Conservation (phyloP, 1,140 invertebrate genomes). For the Drosophila truncata region DNA sequence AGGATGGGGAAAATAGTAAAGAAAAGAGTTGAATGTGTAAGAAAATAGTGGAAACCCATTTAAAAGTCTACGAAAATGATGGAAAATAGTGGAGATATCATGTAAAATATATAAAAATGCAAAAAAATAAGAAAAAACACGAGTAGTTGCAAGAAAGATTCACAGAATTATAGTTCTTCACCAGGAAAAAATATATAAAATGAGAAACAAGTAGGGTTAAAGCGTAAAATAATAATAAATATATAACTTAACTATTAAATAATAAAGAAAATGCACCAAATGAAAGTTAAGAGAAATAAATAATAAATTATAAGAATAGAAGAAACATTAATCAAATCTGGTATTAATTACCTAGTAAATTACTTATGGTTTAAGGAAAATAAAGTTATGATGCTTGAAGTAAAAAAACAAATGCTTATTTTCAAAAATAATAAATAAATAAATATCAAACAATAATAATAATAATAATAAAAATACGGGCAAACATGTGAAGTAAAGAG, state of each 20-base stretch:
- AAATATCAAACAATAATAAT: neutral
- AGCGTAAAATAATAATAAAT: neutral
- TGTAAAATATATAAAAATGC: too few species aligned
- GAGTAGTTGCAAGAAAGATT: too few species aligned
- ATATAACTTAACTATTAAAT: neutral
- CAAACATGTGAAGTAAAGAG: neutral
- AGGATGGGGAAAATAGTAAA: neutral
- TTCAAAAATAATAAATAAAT: neutral
- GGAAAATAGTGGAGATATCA: too few species aligned
- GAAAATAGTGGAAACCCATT: too few species aligned
- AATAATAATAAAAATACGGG: neutral
- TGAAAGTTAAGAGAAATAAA: neutral
- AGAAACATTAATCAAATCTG: neutral
- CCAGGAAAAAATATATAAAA: too few species aligned
- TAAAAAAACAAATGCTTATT: neutral
- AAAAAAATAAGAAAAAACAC: too few species aligned
- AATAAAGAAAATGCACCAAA: neutral
- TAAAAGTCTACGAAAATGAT: too few species aligned
- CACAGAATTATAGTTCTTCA: too few species aligned
- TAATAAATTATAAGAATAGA: too few species aligned
- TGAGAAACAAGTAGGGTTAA: too few species aligned
- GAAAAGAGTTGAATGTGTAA: too few species aligned
- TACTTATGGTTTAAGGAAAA: neutral
- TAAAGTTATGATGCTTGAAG: neutral
- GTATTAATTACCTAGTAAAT: too few species aligned